Conservation (phyloP, 2,888 invertebrate species). For the Pedicia rivosa region DNA sequence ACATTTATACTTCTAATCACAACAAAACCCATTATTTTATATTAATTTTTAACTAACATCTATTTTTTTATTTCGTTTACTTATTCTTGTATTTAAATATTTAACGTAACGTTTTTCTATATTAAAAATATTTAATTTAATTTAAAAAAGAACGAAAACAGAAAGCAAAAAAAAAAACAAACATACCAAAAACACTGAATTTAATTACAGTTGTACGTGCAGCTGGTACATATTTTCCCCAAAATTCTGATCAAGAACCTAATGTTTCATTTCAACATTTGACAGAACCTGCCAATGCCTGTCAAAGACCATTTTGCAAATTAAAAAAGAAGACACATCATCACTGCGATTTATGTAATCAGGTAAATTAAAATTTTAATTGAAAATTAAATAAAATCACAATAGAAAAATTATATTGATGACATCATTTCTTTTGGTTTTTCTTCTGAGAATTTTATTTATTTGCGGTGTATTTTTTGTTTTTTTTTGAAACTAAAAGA, state of each 20-base stretch:
- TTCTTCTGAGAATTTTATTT: neutral
- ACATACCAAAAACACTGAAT: too few relatives aligned
- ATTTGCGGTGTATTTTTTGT: neutral
- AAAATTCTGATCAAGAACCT: slow-evolving; percentile 17
- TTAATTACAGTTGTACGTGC: slow-evolving; percentile 24
- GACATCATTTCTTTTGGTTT: neutral
- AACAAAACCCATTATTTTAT: too few relatives aligned
- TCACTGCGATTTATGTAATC: slow-evolving; percentile 66
- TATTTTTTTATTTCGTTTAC: too few relatives aligned
- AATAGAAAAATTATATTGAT: too few relatives aligned
- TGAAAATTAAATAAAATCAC: neutral
- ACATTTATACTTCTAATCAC: too few relatives aligned
- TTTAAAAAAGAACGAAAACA: too few relatives aligned
- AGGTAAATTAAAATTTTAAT: slow-evolving; percentile 20
- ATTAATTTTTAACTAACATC: too few relatives aligned
- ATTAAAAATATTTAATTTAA: too few relatives aligned
- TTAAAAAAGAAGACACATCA: slow-evolving; percentile 61
- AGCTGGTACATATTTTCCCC: slow-evolving; percentile 27
- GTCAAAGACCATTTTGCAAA: slow-evolving; percentile 65
- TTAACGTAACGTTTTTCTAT: too few relatives aligned
- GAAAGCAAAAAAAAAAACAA: too few relatives aligned
- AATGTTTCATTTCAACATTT: neutral
- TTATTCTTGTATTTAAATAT: too few relatives aligned
- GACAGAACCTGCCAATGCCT: slow-evolving; percentile 20
- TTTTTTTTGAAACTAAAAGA: neutral